Conservation (phyloP, 1,140 invertebrate genomes). For the Drosophila sproati region DNA sequence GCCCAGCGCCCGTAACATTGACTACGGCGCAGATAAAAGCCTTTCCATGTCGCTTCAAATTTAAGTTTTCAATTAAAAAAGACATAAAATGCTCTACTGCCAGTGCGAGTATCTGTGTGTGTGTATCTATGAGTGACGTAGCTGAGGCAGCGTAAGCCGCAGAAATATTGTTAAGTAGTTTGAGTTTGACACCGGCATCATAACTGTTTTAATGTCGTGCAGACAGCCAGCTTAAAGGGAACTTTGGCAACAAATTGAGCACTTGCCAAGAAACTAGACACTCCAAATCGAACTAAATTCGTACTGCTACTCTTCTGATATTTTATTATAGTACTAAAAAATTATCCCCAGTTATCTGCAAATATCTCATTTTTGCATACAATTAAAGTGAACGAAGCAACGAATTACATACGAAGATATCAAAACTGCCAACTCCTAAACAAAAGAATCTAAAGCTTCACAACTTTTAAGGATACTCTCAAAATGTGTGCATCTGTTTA, state of each 20-base stretch:
- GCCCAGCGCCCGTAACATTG: constrained; percentile 54
- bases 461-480: constrained; percentile 3
- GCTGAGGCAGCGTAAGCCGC: constrained; percentile 33
- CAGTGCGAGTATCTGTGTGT: constrained; percentile 18
- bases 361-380: too few relatives aligned
- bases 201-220: constrained; percentile 68
- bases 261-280: background rate
- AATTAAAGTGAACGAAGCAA: too few relatives aligned
- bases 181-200: constrained; percentile 77
- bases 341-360: too few relatives aligned
- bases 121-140: constrained; percentile 61
- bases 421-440: too few relatives aligned
- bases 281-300: background rate
- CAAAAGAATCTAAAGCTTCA: background rate
- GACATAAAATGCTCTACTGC: constrained; percentile 63
- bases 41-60: constrained; percentile 83
- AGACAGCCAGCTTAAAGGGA: constrained; percentile 37
- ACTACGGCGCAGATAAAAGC: constrained; percentile 78
- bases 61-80: constrained; percentile 84
- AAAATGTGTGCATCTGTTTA: constrained; percentile 10
- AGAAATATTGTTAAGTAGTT: constrained; percentile 79
- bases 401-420: too few relatives aligned
- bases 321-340: too few relatives aligned
- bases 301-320: too few relatives aligned
- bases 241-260: background rate